Evolutionary conservation across 1,140 invertebrate genomes (phyloP), one percentile per base, ranked within the genome.

Genomic region (Stenopsyche tienmushanensis): DNA sequence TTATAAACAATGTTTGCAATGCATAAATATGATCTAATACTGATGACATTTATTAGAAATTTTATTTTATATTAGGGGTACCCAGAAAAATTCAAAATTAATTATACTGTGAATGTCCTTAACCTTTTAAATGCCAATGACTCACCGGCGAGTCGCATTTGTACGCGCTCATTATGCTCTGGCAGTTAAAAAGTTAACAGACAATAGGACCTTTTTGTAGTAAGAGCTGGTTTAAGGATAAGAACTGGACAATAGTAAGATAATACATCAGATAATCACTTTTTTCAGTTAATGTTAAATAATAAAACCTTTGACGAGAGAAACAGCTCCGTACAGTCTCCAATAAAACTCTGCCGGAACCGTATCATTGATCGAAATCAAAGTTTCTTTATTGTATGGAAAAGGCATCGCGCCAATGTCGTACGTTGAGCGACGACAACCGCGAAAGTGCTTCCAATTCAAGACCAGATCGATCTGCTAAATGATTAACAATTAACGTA

Each of bases 241-340:
- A n/a, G n/a, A 41, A 41, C 39, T 41, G n/a, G 8, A 9, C 8
- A 9, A 41, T 41, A 9, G n/a, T 41, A 41, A 9, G 8, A 41
- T 41, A 41, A n/a, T 41, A 41, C n/a, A 41, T 9, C n/a, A 9
- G 8, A 41, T 41, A 41, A 41, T 41, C n/a, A 9, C n/a, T 47
- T 26, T 62, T 49, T 66, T 13, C 34, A 13, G 45, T 24, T 58
- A 34, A 44, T n/a, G n/a, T n/a, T n/a, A n/a, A n/a, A n/a, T n/a
- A n/a, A n/a, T n/a, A n/a, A 69, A 75, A 89, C 88, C 89, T 85
- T 96, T 96, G 0, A 97, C 93, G 0, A 94, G 95, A 1, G 93
- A 97, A 0, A 98, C 95, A 70, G 94, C 96, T 26, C 93, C 95
- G 73, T 85, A 88, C 1, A 97, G 75, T 72, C 95, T 87, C 96